Conservation (phyloP, 2,888 invertebrate species). For the Conistra vaccinii region DNA sequence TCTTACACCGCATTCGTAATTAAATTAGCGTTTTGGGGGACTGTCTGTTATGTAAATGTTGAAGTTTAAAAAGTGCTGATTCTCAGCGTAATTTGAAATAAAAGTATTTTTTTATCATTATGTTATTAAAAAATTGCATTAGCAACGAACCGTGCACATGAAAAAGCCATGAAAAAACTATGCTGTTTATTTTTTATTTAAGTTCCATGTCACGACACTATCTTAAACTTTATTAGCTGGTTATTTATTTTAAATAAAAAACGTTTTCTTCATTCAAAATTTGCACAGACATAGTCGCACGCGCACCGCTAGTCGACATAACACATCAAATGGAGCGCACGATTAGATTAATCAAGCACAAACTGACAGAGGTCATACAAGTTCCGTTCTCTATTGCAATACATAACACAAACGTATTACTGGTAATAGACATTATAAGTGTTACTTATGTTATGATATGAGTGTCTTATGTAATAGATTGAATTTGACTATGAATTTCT, state of each 20-base stretch:
- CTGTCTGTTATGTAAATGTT: background rate
- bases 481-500: background rate
- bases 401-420: slow-evolving; percentile 10
- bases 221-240: no score
- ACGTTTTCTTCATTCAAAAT: background rate
- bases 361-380: slow-evolving; percentile 44
- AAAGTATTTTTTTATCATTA: background rate
- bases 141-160: no score
- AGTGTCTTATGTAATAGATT: slow-evolving; percentile 21
- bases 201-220: background rate
- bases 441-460: slow-evolving; percentile 1
- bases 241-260: background rate
- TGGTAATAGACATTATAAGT: slow-evolving; percentile 11
- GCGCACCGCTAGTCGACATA: slow-evolving; percentile 5
- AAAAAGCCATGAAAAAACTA: background rate
- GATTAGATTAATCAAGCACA: slow-evolving; percentile 50
- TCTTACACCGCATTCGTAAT: background rate
- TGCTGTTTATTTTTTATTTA: background rate
- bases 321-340: slow-evolving; percentile 39
- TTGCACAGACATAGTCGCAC: background rate
- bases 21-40: background rate
- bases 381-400: slow-evolving; percentile 51
- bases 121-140: background rate
- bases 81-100: background rate
- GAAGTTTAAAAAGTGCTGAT: no score